Evolutionary conservation across 2,888 invertebrate genomes (phyloP), one percentile per base, ranked within the genome.

Genomic region (Platynereis dumerilii): DNA sequence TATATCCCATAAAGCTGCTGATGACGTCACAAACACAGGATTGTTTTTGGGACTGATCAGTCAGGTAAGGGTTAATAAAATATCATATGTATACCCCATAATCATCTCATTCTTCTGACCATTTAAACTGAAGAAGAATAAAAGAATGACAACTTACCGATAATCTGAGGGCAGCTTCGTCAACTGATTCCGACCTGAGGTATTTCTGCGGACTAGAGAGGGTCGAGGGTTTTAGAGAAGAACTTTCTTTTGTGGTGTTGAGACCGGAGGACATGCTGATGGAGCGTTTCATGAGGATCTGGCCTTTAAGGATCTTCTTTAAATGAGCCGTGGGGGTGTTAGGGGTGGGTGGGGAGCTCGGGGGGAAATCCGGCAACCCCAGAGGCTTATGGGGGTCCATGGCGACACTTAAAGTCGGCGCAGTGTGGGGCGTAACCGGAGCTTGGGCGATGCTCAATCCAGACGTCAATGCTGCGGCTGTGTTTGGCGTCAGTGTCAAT

Each of bases 221-320:
- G 22, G 17, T 5, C 7, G 20, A 20, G 7, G 48, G 48, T 48
- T n/a, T 48, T n/a, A 34, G 27, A 1, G 22, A 24, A 15, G 3
- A 24, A 34, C 39, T 58, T 26, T 58, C 68, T 27, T 54, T 48
- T 39, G 64, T 64, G 52, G 68, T 64, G 20, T 72, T 70, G 28
- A 72, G 56, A 60, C 69, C 67, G 28, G 69, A 69, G 68, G 80
- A 79, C 12, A 77, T 71, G 71, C 81, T 82, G 61, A 81, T 69
- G 0, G 82, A 80, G n/a, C 82, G 72, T 63, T 79, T 81, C 79
- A 82, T 76, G 53, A 83, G 68, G 12, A 83, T 70, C 58, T 79
- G 80, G 15, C 80, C 80, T 63, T 82, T 82, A 34, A 82, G 72
- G 27, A 74, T 75, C 59, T 74, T 57, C 53, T 69, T 72, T 24